Percentiles rank a stretch among this genome's conserved stretches.
Evolutionary conservation across 2,888 invertebrate species (phyloP).

Genomic region (Drosophila rellima): DNA sequence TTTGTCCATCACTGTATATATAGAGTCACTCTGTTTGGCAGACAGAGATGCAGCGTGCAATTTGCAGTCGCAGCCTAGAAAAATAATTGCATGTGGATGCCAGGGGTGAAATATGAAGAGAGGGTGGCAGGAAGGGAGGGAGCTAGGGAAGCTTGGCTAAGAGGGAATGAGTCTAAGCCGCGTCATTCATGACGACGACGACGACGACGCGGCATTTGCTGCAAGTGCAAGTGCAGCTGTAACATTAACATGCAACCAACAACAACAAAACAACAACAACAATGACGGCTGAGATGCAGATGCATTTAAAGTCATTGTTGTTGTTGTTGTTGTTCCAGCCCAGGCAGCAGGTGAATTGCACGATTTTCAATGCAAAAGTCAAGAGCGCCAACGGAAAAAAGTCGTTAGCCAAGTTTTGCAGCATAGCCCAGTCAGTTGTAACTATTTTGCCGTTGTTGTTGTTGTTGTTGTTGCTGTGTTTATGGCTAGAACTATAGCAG

Average conservation of each 20-base stretch:
- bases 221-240: slow-evolving; percentile 82
- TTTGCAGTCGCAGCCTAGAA: slow-evolving; percentile 76
- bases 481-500: slow-evolving; percentile 63
- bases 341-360: slow-evolving; percentile 79
- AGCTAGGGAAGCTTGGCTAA: slow-evolving; percentile 9
- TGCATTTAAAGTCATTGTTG: slow-evolving; percentile 74
- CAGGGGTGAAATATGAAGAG: slow-evolving; percentile 29
- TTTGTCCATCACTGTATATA: too few relatives aligned
- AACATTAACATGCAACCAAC: slow-evolving; percentile 79
- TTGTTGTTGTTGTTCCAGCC: slow-evolving; percentile 53
- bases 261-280: slow-evolving; percentile 19
- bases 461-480: slow-evolving; percentile 35
- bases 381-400: slow-evolving; percentile 82
- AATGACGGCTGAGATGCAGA: slow-evolving; percentile 68
- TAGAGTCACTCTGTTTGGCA: too few relatives aligned
- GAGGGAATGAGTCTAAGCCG: slow-evolving; percentile 58
- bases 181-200: slow-evolving; percentile 75
- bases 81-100: slow-evolving; percentile 75
- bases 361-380: slow-evolving; percentile 85
- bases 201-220: slow-evolving; percentile 65
- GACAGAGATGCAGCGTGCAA: slow-evolving; percentile 64
- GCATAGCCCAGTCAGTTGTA: slow-evolving; percentile 64
- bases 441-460: slow-evolving; percentile 60
- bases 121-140: slow-evolving; percentile 19
- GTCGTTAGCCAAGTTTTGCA: slow-evolving; percentile 80